These are phyloP conservation scores for Petrophora chlorosata DNA, from an alignment of 2,888 invertebrate species.

Conservation along the genomic window DNA sequence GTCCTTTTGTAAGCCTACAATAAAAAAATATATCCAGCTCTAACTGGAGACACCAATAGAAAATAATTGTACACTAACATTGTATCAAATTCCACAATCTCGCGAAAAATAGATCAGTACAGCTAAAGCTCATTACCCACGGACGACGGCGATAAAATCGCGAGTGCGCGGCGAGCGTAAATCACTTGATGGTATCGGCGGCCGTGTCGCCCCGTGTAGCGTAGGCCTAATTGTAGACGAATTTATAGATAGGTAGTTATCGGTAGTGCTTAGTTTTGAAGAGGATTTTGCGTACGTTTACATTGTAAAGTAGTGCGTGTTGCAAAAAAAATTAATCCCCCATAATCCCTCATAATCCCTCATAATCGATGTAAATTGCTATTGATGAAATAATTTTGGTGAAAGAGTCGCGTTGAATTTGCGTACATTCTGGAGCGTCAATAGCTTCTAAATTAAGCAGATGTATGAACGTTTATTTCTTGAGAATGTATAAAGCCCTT, in stretches of 20 bases:
- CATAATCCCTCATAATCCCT: no score
- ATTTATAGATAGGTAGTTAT: slow-evolving; percentile 41
- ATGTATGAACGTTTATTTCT: no score
- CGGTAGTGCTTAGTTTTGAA: slow-evolving; percentile 1
- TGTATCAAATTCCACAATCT: slow-evolving; percentile 19
- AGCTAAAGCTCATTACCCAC: slow-evolving; percentile 62
- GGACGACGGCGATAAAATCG: slow-evolving; percentile 59
- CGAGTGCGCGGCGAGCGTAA: slow-evolving; percentile 58
- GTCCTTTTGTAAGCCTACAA: background rate
- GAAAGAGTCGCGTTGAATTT: no score
- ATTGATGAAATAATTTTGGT: no score
- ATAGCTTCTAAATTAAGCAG: no score
- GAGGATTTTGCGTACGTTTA: slow-evolving; percentile 6
- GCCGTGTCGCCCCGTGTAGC: slow-evolving; percentile 59
- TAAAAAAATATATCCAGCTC: background rate
- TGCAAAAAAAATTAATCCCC: no score
- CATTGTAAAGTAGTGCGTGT: no score
- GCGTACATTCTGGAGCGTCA: no score
- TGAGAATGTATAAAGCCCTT: no score
- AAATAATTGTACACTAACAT: slow-evolving; percentile 7
- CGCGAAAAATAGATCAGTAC: slow-evolving; percentile 38
- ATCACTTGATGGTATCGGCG: slow-evolving; percentile 72
- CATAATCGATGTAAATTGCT: no score
- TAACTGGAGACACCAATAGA: background rate
- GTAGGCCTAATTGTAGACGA: slow-evolving; percentile 67